Conservation (phyloP, 2,113 vertebrate species). For the Hippocampus comes region DNA sequence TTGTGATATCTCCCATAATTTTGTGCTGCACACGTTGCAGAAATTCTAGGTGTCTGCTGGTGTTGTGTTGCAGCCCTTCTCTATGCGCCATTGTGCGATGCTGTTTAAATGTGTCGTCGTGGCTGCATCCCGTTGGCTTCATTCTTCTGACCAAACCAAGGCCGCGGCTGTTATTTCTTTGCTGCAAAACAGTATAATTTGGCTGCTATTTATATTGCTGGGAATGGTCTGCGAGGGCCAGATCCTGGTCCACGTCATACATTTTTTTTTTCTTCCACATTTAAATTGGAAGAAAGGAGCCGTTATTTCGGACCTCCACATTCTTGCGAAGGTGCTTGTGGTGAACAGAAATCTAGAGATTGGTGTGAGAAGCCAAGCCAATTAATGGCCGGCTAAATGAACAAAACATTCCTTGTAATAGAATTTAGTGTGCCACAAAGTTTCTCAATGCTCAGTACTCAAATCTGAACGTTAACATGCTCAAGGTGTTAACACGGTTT, state of each 20-base stretch:
- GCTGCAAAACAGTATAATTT: slow-evolving; percentile 74
- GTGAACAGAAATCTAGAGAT: not conserved
- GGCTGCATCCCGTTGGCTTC: slow-evolving; percentile 40
- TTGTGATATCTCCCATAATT: slow-evolving; percentile 14
- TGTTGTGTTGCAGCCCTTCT: slow-evolving; percentile 22
- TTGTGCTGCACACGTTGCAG: slow-evolving; percentile 25
- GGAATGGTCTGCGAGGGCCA: slow-evolving; percentile 50
- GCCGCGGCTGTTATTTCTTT: slow-evolving; percentile 54
- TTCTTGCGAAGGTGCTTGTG: not conserved
- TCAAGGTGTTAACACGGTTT: too few species aligned
- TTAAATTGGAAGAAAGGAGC: slow-evolving; percentile 27
- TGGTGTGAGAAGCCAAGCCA: not conserved
- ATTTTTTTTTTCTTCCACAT: slow-evolving; percentile 22
- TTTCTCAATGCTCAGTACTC: too few species aligned
- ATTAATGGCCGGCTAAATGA: not conserved
- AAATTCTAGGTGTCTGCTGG: slow-evolving; percentile 28
- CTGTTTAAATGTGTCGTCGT: slow-evolving; percentile 41
- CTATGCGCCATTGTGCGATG: slow-evolving; percentile 46
- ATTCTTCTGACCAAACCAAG: slow-evolving; percentile 65
- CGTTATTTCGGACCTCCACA: not conserved
- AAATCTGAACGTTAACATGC: too few species aligned
- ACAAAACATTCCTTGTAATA: not conserved
- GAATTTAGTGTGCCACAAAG: not conserved
- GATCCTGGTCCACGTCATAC: slow-evolving; percentile 40
- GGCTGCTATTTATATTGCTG: slow-evolving; percentile 71